Conservation (phyloP, 2,888 invertebrate species). For the Myathropa florea region DNA sequence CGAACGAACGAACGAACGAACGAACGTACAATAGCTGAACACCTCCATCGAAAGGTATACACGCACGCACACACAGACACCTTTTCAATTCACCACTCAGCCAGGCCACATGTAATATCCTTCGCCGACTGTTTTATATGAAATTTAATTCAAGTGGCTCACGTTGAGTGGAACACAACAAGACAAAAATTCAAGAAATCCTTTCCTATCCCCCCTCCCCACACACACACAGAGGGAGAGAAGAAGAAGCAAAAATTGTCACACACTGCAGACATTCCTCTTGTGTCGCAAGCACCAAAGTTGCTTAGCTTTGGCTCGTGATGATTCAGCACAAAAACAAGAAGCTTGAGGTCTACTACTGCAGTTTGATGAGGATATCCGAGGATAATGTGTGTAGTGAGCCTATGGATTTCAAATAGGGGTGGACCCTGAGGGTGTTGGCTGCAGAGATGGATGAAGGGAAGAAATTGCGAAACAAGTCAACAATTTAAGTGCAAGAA, state of each 20-base stretch:
- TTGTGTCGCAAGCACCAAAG: conserved; percentile 17
- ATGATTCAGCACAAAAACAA: conserved; percentile 65
- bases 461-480: conserved; percentile 59
- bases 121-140: conserved; percentile 55
- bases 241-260: neutral
- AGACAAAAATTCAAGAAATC: conserved; percentile 9
- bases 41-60: neutral
- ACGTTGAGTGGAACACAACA: conserved; percentile 7
- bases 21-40: too few species aligned
- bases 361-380: conserved; percentile 63
- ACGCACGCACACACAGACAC: neutral
- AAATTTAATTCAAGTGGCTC: conserved; percentile 64
- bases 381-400: conserved; percentile 33
- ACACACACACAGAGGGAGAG: neutral
- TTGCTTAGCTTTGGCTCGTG: conserved; percentile 45
- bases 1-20: too few species aligned
- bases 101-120: conserved; percentile 49
- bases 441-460: neutral
- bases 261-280: conserved; percentile 49
- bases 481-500: conserved; percentile 73
- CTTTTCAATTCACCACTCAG: conserved; percentile 24
- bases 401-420: conserved; percentile 53
- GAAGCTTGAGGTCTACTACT: conserved; percentile 54
- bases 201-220: neutral
- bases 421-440: conserved; percentile 14